Evolutionary conservation across 2,888 invertebrate genomes (phyloP).

Genomic region (Oxyteleia sp.): DNA sequence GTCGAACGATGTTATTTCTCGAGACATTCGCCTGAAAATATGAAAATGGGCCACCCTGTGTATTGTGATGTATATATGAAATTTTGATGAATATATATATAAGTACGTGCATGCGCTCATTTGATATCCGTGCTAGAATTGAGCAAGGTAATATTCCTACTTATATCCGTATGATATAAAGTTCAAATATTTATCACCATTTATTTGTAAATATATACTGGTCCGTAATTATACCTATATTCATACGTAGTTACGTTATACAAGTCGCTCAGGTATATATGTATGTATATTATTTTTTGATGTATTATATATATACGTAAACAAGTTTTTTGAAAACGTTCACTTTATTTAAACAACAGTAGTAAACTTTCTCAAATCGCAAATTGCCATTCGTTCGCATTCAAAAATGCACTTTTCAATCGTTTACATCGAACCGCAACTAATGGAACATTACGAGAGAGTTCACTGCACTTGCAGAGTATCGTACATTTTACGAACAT

Average conservation of each 20-base stretch:
- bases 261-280: constrained; percentile 74
- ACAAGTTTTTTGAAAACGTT: constrained; percentile 7
- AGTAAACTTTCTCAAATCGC: constrained; percentile 24
- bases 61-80: constrained; percentile 64
- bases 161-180: constrained; percentile 71
- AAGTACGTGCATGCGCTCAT: constrained; percentile 81
- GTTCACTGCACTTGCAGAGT: not conserved
- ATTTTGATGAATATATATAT: constrained; percentile 67
- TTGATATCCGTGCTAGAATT: constrained; percentile 79
- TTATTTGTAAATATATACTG: constrained; percentile 77
- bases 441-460: too few species aligned
- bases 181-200: constrained; percentile 54
- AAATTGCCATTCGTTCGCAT: too few species aligned
- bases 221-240: constrained; percentile 70
- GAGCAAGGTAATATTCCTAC: constrained; percentile 65
- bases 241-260: constrained; percentile 65
- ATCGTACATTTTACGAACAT: too few species aligned
- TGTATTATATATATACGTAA: constrained; percentile 37
- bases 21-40: too few species aligned
- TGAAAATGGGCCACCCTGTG: too few species aligned
- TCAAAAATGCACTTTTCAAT: too few species aligned
- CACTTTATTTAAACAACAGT: constrained; percentile 6
- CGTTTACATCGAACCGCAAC: too few species aligned
- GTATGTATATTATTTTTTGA: constrained; percentile 51
- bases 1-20: too few species aligned